Conservation (phyloP, 2,888 invertebrate genomes). For the Amblyjoppa fuscipennis region DNA sequence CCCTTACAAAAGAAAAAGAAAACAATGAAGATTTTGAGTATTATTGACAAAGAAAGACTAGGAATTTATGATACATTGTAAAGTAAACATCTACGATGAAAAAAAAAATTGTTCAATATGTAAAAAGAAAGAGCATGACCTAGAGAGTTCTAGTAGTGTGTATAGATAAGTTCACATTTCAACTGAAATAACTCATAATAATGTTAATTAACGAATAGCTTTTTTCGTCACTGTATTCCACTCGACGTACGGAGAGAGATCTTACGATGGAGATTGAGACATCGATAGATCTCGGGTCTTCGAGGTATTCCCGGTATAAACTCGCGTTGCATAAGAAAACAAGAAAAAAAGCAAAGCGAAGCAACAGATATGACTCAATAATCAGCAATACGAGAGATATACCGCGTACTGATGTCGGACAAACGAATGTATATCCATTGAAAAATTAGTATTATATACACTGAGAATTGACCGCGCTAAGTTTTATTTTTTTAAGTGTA, state of each 20-base stretch:
- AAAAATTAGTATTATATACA: slow-evolving; percentile 65
- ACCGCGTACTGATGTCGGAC: slow-evolving; percentile 38
- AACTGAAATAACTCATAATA: slow-evolving; percentile 65
- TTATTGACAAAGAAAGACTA: slow-evolving; percentile 57
- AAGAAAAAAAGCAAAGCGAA: background rate
- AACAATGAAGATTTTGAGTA: slow-evolving; percentile 52
- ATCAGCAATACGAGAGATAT: slow-evolving; percentile 63
- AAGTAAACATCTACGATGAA: slow-evolving; percentile 62
- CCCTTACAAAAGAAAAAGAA: slow-evolving; percentile 42
- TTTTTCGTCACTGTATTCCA: slow-evolving; percentile 62
- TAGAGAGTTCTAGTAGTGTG: slow-evolving; percentile 67
- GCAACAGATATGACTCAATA: slow-evolving; percentile 33
- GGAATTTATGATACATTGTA: slow-evolving; percentile 60
- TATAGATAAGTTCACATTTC: slow-evolving; percentile 66
- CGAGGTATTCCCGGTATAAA: slow-evolving; percentile 37
- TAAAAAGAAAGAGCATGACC: slow-evolving; percentile 68
- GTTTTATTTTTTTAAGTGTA: slow-evolving; percentile 69
- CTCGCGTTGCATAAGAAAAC: slow-evolving; percentile 1
- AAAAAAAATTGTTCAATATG: slow-evolving; percentile 72
- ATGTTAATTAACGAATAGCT: slow-evolving; percentile 64
- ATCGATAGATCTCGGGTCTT: slow-evolving; percentile 36
- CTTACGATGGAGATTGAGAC: slow-evolving; percentile 37
- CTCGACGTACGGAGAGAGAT: slow-evolving; percentile 42
- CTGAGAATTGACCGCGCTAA: slow-evolving; percentile 65
- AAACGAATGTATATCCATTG: slow-evolving; percentile 55